These are phyloP conservation scores for Sus cebifrons DNA, from an alignment of 2,797 vertebrate species.

Conservation along the genomic window DNA sequence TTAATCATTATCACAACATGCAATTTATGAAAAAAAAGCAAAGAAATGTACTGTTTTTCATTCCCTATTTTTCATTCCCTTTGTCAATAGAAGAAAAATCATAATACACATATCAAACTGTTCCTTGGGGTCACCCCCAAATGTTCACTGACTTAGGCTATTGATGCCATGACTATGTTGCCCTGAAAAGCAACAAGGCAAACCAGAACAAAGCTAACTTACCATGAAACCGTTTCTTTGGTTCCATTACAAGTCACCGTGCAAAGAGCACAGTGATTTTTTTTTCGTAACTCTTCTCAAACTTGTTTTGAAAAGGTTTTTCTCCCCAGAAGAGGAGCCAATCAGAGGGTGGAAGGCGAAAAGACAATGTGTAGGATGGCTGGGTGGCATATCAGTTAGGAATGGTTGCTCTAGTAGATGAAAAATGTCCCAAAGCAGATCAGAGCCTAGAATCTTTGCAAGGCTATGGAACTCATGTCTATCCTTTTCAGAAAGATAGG, in stretches of 20 bases:
- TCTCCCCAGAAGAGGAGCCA: not conserved
- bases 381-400: not conserved
- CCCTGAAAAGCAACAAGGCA: not conserved
- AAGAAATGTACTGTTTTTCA: conserved; percentile 18
- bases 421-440: not conserved
- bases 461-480: not conserved
- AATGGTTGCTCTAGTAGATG: not conserved
- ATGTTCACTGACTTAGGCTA: not conserved
- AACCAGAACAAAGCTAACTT: not conserved
- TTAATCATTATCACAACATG: conserved; percentile 32
- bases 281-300: not conserved
- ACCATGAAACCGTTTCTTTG: not conserved
- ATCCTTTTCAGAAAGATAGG: conserved; percentile 15
- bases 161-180: not conserved
- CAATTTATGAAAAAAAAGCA: not conserved
- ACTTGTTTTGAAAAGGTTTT: conserved; percentile 27
- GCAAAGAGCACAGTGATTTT: not conserved
- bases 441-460: not conserved
- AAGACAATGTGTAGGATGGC: not conserved
- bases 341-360: not conserved
- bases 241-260: not conserved
- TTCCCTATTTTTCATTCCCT: not conserved
- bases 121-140: not conserved
- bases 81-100: not conserved
- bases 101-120: not conserved